phyloP scores from a whole-genome alignment of 1,140 invertebrate genomes.

The Coenobita brevimanus region DNA sequence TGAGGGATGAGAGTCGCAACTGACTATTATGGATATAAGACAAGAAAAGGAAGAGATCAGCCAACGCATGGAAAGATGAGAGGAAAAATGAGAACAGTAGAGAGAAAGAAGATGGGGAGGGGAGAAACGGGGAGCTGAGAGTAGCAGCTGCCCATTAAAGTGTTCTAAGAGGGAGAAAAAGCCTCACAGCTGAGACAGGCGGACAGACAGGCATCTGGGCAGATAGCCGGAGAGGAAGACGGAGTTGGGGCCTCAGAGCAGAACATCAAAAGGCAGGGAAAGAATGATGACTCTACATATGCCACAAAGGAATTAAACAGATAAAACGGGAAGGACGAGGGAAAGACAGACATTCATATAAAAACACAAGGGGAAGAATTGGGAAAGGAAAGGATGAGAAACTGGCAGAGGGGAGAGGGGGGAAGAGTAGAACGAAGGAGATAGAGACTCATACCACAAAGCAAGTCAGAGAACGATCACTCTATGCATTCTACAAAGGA shows the following conservation, averaged over 20 bases:
- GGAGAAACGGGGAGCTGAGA: background rate
- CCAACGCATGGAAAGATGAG: no score
- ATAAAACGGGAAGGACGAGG: background rate
- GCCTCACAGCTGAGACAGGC: constrained; percentile 21
- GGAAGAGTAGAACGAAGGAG: background rate
- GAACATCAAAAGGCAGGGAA: constrained; percentile 13
- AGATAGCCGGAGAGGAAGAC: constrained; percentile 31
- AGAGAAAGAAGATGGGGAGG: background rate
- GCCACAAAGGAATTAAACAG: constrained; percentile 28
- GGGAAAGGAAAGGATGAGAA: background rate
- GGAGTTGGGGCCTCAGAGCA: constrained; percentile 5
- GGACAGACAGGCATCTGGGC: constrained; percentile 28
- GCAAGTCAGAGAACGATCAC: constrained; percentile 12
- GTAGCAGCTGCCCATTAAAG: constrained; percentile 32
- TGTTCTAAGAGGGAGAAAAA: constrained; percentile 26
- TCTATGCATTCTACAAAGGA: constrained; percentile 12
- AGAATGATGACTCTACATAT: constrained; percentile 24
- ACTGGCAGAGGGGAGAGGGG: background rate
- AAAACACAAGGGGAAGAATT: background rate
- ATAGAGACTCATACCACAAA: background rate
- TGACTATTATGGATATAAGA: no score
- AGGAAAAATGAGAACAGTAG: no score
- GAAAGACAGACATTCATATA: background rate
- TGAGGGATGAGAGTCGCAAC: no score
- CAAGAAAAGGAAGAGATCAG: no score